Conservation (phyloP, 2,797 vertebrate genomes). For the Paratrypauchen microcephalus region DNA sequence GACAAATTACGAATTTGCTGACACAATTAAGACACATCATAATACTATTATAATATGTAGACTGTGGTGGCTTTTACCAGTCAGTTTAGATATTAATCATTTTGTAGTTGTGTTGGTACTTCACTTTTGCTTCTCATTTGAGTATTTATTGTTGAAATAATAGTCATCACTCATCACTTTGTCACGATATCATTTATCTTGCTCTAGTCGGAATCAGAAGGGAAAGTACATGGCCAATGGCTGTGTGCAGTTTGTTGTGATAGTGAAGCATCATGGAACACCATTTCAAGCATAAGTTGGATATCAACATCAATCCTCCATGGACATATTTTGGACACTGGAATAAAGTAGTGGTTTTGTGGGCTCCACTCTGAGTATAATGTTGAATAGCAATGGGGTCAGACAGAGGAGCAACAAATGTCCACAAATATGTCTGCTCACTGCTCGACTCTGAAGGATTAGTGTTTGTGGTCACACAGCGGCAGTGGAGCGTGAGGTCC, state of each 20-base stretch:
- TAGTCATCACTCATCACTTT: not conserved
- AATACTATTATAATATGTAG: not conserved
- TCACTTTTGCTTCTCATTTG: not conserved
- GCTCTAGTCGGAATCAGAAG: not conserved
- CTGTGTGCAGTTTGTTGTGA: conserved; percentile 5
- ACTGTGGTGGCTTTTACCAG: not conserved
- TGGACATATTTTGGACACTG: conserved; percentile 8
- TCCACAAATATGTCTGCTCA: conserved; percentile 22
- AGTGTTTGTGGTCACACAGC: conserved; percentile 31
- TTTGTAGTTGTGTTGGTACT: not conserved
- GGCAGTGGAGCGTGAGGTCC: conserved; percentile 36
- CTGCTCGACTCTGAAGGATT: conserved; percentile 6
- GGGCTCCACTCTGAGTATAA: conserved; percentile 5
- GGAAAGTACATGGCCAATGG: not conserved
- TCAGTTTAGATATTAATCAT: not conserved
- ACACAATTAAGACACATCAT: not conserved
- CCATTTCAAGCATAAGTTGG: conserved; percentile 3
- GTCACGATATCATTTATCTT: not conserved
- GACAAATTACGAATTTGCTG: not conserved
- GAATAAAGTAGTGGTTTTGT: conserved; percentile 2
- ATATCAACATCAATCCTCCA: conserved; percentile 5
- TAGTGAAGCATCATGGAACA: not conserved
- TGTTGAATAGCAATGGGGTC: conserved; percentile 27
- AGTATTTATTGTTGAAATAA: not conserved
- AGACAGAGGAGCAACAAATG: conserved; percentile 20